Evolutionary conservation across 2,113 vertebrate species (phyloP).

Genomic region (Sminthopsis crassicaudata): DNA sequence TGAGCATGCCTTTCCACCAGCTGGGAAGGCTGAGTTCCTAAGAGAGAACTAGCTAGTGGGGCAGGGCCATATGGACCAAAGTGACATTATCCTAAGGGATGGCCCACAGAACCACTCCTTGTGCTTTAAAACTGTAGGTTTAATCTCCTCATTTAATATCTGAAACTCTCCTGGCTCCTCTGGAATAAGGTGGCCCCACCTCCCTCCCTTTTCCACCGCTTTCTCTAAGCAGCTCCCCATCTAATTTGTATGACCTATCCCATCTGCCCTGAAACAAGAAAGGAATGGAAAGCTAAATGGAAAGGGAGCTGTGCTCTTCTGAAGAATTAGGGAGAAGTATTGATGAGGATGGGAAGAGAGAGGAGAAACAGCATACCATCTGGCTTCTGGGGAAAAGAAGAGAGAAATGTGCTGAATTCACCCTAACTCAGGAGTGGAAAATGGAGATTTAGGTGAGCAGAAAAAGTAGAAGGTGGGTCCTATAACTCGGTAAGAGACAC

Average conservation of each 20-base stretch:
- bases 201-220: not conserved
- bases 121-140: not conserved
- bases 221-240: not conserved
- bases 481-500: not conserved
- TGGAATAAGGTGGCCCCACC: rapidly evolving
- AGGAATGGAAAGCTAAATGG: not conserved
- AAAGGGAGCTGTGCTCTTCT: not conserved
- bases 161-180: not conserved
- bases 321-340: not conserved
- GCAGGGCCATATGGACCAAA: not conserved
- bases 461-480: not conserved
- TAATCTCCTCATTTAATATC: not conserved
- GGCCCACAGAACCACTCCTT: not conserved
- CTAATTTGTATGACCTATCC: not conserved
- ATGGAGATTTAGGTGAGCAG: not conserved
- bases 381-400: not conserved
- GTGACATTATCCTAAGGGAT: not conserved
- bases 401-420: not conserved
- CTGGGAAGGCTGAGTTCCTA: not conserved
- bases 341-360: not conserved
- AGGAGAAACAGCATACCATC: not conserved
- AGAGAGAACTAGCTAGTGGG: not conserved
- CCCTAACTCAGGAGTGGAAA: not conserved
- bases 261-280: not conserved
- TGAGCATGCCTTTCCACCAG: conserved; percentile 17